Percentiles rank a stretch among this genome's conserved stretches.
These are phyloP conservation scores for Drosophila albomicans DNA, from an alignment of 1,140 invertebrate genomes.

Conservation along the genomic window DNA sequence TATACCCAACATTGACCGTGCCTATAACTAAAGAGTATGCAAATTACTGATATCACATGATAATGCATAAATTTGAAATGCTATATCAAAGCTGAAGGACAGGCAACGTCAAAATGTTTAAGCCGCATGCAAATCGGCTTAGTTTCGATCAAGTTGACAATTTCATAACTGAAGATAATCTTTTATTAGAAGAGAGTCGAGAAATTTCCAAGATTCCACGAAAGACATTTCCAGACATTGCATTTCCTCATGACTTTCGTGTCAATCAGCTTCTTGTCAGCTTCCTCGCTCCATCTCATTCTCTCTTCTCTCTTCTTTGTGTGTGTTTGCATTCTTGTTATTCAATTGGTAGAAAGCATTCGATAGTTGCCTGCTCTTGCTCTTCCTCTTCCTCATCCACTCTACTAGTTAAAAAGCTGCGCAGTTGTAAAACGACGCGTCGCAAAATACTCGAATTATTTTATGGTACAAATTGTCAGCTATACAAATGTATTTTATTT, in stretches of 20 bases:
- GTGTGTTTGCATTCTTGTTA: conserved; percentile 3
- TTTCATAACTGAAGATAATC: neutral
- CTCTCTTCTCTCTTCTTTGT: neutral
- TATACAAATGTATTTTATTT: conserved; percentile 29
- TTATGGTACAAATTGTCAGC: conserved; percentile 66
- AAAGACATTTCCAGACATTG: neutral
- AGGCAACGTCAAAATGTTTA: neutral
- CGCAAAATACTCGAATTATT: conserved; percentile 55
- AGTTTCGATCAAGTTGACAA: neutral
- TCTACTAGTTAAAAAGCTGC: conserved; percentile 40
- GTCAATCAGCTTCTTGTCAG: conserved; percentile 4
- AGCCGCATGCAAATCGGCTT: conserved; percentile 8
- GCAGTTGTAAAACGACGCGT: conserved; percentile 54
- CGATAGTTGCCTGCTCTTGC: conserved; percentile 20
- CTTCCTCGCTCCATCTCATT: neutral
- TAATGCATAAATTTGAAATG: conserved; percentile 5
- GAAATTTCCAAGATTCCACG: neutral
- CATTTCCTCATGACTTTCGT: neutral
- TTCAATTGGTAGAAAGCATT: conserved; percentile 14
- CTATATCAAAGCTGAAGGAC: conserved; percentile 1
- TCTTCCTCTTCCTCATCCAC: neutral
- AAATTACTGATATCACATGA: neutral
- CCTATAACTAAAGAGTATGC: neutral
- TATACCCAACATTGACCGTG: neutral
- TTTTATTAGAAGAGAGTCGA: neutral